Evolutionary conservation across 2,888 invertebrate species (phyloP).

Genomic region (Diarsia dahlii): DNA sequence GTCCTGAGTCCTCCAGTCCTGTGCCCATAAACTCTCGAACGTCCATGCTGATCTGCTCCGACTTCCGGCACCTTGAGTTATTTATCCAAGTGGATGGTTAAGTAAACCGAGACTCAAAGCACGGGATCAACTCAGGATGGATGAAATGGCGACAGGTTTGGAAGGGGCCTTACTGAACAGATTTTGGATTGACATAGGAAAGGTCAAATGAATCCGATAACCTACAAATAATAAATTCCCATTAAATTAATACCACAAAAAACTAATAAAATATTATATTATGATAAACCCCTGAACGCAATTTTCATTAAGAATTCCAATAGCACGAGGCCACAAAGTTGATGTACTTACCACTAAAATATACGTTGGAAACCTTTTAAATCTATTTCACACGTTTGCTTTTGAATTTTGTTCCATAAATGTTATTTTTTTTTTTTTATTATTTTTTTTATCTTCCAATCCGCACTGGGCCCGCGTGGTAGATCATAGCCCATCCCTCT

Average conservation of each 20-base stretch:
- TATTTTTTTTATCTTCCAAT: too few relatives aligned
- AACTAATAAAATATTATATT: neutral
- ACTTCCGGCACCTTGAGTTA: too few relatives aligned
- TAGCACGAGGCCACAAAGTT: slow-evolving; percentile 14
- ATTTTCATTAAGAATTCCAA: slow-evolving; percentile 39
- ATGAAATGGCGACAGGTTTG: too few relatives aligned
- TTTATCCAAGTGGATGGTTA: too few relatives aligned
- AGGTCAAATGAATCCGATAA: too few relatives aligned
- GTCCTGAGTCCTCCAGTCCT: neutral
- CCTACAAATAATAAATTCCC: neutral
- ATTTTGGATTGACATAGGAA: too few relatives aligned
- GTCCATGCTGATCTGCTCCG: neutral
- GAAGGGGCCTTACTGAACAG: too few relatives aligned
- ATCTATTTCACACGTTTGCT: slow-evolving; percentile 40
- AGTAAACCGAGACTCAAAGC: too few relatives aligned
- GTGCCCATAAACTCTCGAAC: neutral
- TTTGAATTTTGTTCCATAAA: slow-evolving; percentile 32
- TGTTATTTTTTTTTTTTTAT: too few relatives aligned
- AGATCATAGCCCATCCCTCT: too few relatives aligned
- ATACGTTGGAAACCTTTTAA: slow-evolving; percentile 17
- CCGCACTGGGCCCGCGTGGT: too few relatives aligned
- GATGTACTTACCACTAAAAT: slow-evolving; percentile 33
- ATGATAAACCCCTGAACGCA: slow-evolving; percentile 6
- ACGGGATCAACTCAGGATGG: too few relatives aligned
- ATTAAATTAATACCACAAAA: neutral